Percentiles rank a stretch among this genome's conserved stretches.
Conservation (phyloP, 2,888 invertebrate species). For the Coecobrya sp. region DNA sequence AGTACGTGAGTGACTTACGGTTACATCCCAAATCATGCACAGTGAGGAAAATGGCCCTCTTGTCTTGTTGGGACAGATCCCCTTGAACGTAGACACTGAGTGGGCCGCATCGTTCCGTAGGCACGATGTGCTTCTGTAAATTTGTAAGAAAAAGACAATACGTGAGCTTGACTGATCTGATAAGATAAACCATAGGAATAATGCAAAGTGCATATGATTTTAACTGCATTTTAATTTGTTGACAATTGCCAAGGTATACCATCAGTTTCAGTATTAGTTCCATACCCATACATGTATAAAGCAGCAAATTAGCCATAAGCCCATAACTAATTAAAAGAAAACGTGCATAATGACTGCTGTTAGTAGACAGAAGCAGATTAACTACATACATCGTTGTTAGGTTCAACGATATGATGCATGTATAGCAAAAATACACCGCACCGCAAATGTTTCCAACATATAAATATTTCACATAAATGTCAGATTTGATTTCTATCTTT, state of each 20-base stretch:
- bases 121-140: slow-evolving; percentile 93
- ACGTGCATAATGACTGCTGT: no score
- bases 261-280: not conserved
- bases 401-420: no score
- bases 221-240: not conserved
- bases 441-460: no score
- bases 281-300: no score
- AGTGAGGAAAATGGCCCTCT: slow-evolving; percentile 94
- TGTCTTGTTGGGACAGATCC: slow-evolving; percentile 93
- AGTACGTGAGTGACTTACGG: slow-evolving; percentile 89
- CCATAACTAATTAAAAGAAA: no score
- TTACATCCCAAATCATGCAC: slow-evolving; percentile 96
- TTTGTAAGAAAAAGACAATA: slow-evolving; percentile 84
- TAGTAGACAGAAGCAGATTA: no score
- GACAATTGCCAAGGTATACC: not conserved
- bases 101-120: slow-evolving; percentile 92
- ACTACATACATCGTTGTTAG: no score
- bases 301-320: no score
- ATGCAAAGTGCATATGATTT: not conserved
- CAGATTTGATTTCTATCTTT: no score
- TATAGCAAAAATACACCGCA: no score
- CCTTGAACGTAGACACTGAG: slow-evolving; percentile 94
- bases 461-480: no score
- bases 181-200: not conserved
- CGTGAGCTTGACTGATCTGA: not conserved